Percentiles rank a stretch among this genome's conserved stretches.
phyloP scores from a whole-genome alignment of 2,797 vertebrate species.

The Sardinella longiceps region DNA sequence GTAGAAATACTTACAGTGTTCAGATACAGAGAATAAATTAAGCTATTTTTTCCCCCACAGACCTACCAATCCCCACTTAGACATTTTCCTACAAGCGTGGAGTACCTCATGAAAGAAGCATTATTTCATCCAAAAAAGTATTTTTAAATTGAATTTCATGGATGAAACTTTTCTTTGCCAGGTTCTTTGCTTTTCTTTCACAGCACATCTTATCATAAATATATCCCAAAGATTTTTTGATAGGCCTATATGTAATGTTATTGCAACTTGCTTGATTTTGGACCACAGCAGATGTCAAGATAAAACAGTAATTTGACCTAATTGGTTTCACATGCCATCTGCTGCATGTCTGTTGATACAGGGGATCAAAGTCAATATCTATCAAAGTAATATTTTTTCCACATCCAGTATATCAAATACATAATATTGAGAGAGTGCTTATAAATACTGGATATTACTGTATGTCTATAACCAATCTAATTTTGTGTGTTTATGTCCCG shows the following conservation, averaged over 20 bases:
- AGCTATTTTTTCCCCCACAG: not conserved
- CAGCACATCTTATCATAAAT: not conserved
- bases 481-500: not conserved
- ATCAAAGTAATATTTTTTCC: no score
- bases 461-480: no score
- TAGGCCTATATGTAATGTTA: no score
- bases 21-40: no score
- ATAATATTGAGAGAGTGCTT: no score
- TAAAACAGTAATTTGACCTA: not conserved
- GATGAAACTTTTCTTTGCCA: not conserved
- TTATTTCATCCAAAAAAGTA: no score
- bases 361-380: no score
- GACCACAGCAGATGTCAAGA: not conserved
- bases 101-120: not conserved
- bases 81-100: not conserved
- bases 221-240: no score
- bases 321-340: not conserved
- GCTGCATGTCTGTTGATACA: not conserved
- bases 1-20: not conserved
- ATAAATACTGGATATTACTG: not conserved
- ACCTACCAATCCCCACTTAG: not conserved
- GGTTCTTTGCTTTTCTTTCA: not conserved
- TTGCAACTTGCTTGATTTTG: not conserved
- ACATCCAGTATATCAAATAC: no score
- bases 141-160: no score